phyloP scores from a whole-genome alignment of 2,888 invertebrate genomes.

The Drosophila crucigera region DNA sequence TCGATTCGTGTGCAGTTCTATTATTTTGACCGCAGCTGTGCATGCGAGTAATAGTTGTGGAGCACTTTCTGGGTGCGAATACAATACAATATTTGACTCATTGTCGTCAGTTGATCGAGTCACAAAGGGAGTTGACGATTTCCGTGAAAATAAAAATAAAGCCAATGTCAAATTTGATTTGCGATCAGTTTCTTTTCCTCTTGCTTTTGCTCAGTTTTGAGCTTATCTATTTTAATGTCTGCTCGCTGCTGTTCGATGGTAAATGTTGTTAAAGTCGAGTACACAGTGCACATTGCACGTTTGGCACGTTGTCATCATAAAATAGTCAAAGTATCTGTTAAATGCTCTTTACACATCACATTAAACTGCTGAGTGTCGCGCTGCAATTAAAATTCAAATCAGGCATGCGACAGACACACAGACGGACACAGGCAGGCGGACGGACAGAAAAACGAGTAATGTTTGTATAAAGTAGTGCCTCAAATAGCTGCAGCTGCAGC shows the following conservation, averaged over 20 bases:
- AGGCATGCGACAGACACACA: conserved; percentile 30
- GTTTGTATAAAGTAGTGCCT: background rate
- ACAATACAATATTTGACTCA: conserved; percentile 40
- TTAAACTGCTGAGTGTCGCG: conserved; percentile 26
- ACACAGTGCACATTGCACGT: conserved; percentile 27
- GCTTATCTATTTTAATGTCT: conserved; percentile 7
- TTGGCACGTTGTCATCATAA: conserved; percentile 73
- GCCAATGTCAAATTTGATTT: conserved; percentile 6
- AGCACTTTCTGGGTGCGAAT: background rate
- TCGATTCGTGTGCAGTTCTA: background rate
- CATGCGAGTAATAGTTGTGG: background rate
- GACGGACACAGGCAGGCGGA: too few relatives aligned
- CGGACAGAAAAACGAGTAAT: background rate
- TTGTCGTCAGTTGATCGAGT: conserved; percentile 16
- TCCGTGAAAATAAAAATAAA: background rate
- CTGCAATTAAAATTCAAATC: conserved; percentile 68
- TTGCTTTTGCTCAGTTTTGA: background rate
- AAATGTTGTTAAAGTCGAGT: background rate
- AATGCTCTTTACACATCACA: conserved; percentile 66
- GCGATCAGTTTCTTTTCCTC: background rate
- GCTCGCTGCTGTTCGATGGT: background rate
- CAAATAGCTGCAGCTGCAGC: conserved; percentile 32
- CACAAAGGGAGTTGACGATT: conserved; percentile 14
- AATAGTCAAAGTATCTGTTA: conserved; percentile 70
- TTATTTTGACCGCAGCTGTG: background rate